Base-by-base conservation (phyloP, 2,888 invertebrate species). In the Sarcophaga carnaria region DNA sequence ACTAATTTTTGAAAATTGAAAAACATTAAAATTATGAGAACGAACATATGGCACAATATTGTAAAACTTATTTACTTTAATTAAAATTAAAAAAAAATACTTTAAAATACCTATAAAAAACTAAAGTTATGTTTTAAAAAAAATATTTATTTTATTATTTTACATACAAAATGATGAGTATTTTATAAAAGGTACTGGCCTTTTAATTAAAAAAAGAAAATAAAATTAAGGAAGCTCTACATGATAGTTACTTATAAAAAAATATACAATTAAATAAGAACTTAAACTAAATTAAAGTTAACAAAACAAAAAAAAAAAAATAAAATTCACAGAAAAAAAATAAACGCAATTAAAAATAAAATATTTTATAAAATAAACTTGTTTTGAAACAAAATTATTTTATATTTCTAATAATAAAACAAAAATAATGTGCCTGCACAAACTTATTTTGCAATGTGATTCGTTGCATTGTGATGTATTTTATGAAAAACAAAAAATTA, bases 351-450 rank as follows among this genome's bases (percentile, higher is more conserved):
- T 14, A 71, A 69, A 63, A 70, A 71, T 54, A 83, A 77, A 76
- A 71, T 66, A 81, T 78, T 85, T 49, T 49, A 49, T 6, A 49
- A 49, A 49, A 49, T 49, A 12, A 49, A 14, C 2, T 6, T 12
- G 6, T 14, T 49, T 49, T 2, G 1, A 66, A 64, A 66, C 11
- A 67, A 67, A 72, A 76, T 79, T 22, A 79, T 66, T 76, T 86
- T 66, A 20, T 70, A 64, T 8, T 25, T 45, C 11, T n/a, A 67
- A 47, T 49, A 47, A 77, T 77, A 71, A 47, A 67, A 62, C 72
- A 72, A 70, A 72, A 78, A 83, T 84, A 77, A 87, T 88, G 88
- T 89, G 88, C 87, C 81, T 88, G 83, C 88, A 80, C 85, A 87
- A 87, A 80, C 81, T 80, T 60, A 63, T 66, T 27, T 45, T 59